A percentile compares a stretch with the other conserved stretches of the same genome.
These are phyloP conservation scores for Dione juno DNA, from an alignment of 2,888 invertebrate genomes.

Conservation along the genomic window DNA sequence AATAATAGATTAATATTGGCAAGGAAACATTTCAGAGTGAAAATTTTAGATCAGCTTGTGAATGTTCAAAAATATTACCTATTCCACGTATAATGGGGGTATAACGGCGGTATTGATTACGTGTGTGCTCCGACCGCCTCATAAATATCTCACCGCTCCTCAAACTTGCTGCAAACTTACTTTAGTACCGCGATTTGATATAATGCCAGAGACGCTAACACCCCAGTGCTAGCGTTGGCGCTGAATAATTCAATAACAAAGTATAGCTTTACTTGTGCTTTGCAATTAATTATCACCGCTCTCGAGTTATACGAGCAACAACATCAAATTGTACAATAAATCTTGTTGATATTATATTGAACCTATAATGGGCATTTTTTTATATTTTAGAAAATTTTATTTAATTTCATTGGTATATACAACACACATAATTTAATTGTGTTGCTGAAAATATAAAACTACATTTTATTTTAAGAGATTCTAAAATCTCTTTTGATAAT, in stretches of 20 bases:
- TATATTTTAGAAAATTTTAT: too few relatives aligned
- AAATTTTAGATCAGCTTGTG: constrained; percentile 6
- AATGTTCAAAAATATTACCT: constrained; percentile 6
- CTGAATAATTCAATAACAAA: constrained; percentile 25
- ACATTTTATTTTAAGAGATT: too few relatives aligned
- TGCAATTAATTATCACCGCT: constrained; percentile 15
- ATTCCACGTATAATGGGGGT: constrained; percentile 18
- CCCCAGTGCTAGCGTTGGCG: constrained; percentile 7
- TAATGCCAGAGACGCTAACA: constrained; percentile 21
- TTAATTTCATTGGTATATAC: too few relatives aligned
- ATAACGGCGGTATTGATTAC: constrained; percentile 28
- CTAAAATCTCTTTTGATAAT: too few relatives aligned
- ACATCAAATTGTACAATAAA: background rate
- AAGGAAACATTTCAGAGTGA: background rate
- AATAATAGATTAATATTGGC: too few relatives aligned
- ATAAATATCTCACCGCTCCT: constrained; percentile 19
- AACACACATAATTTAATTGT: too few relatives aligned
- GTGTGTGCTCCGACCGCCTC: constrained; percentile 26
- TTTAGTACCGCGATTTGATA: constrained; percentile 22
- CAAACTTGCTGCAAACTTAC: constrained; percentile 24
- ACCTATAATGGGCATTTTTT: background rate
- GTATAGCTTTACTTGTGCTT: constrained; percentile 15
- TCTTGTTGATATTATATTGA: too few relatives aligned
- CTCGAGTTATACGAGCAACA: background rate
- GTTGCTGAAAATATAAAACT: too few relatives aligned